Percentiles rank a stretch among this genome's conserved stretches.
Evolutionary conservation across 2,113 vertebrate species (phyloP).

Genomic region (Charadrius vociferus): DNA sequence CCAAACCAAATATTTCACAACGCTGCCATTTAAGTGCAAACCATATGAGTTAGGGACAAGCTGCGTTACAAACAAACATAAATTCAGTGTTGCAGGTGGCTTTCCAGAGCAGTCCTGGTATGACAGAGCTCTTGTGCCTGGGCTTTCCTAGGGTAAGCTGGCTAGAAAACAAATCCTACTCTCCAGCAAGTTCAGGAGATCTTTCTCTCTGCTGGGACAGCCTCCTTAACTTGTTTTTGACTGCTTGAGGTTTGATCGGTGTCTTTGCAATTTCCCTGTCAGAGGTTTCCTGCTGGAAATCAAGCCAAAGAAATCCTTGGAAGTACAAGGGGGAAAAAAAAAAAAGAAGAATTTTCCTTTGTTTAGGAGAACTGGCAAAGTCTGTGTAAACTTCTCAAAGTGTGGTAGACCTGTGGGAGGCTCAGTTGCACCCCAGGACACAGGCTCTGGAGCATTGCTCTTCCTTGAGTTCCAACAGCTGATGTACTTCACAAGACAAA

Average conservation of each 20-base stretch:
- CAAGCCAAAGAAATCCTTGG: neutral
- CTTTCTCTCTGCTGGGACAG: neutral
- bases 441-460: neutral
- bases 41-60: neutral
- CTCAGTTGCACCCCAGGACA: neutral
- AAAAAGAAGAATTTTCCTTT: neutral
- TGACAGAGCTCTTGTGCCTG: neutral
- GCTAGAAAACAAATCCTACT: neutral
- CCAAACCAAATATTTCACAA: neutral
- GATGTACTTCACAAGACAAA: neutral
- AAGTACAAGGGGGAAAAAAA: neutral
- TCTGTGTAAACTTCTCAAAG: neutral
- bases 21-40: neutral
- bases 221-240: neutral
- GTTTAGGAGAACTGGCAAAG: neutral
- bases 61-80: neutral
- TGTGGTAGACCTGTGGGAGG: neutral
- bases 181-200: neutral
- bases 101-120: neutral
- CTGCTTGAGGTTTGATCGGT: neutral
- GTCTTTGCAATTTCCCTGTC: neutral
- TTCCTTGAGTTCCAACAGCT: neutral
- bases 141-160: neutral
- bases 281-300: neutral
- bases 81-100: neutral